These are phyloP conservation scores for Taurulus bubalis DNA, from an alignment of 2,113 vertebrate species.

Conservation along the genomic window DNA sequence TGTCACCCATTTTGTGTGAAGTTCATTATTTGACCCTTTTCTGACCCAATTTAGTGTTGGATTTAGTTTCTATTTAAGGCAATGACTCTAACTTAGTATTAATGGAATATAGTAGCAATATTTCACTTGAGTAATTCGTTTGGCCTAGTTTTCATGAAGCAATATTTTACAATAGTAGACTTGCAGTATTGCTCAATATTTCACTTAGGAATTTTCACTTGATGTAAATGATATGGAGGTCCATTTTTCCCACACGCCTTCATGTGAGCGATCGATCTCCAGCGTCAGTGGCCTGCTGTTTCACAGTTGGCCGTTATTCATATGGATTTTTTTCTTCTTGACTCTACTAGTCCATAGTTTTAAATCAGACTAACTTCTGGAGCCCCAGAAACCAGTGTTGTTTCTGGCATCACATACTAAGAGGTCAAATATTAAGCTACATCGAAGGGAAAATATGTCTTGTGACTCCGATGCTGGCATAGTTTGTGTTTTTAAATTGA, in stretches of 20 bases:
- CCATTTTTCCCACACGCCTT: slow-evolving; percentile 13
- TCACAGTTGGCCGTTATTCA: not conserved
- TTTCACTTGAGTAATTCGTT: slow-evolving; percentile 32
- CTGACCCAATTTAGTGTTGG: slow-evolving; percentile 7
- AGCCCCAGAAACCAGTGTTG: not conserved
- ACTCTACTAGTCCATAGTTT: slow-evolving; percentile 14
- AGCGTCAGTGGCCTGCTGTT: not conserved
- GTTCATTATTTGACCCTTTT: slow-evolving; percentile 4
- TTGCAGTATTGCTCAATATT: slow-evolving; percentile 12
- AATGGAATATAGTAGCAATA: not conserved
- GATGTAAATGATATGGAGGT: slow-evolving; percentile 27
- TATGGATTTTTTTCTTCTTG: slow-evolving; percentile 5
- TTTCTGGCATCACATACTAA: not conserved
- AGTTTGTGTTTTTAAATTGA: not conserved
- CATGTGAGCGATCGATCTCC: slow-evolving; percentile 18
- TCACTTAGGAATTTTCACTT: slow-evolving; percentile 3
- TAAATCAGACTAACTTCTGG: not conserved
- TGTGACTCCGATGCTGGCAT: not conserved
- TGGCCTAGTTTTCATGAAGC: slow-evolving; percentile 38
- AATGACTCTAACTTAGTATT: slow-evolving; percentile 17
- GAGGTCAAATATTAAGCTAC: not conserved
- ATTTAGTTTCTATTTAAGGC: slow-evolving; percentile 16
- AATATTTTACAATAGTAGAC: slow-evolving; percentile 21
- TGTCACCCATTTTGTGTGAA: not conserved
- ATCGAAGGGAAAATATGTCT: not conserved